A percentile compares a stretch with the other conserved stretches of the same genome.
Conservation (phyloP, 1,140 invertebrate species). For the Streblospio benedicti region DNA sequence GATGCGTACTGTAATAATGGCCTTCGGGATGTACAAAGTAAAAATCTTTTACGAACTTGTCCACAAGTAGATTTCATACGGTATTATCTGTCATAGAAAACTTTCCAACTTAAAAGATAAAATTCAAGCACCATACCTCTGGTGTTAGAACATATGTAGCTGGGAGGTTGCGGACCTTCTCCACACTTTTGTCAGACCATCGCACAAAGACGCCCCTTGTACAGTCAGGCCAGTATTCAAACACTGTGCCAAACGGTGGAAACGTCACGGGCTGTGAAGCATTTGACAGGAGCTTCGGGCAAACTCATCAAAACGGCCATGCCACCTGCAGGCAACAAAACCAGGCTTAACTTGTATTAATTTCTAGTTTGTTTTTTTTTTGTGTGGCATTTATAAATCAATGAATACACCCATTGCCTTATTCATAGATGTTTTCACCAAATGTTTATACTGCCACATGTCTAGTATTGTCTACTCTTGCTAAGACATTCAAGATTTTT, state of each 20-base stretch:
- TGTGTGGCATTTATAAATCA: no score
- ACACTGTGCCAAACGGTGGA: constrained; percentile 33
- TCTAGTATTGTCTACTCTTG: no score
- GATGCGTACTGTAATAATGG: no score
- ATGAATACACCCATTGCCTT: no score
- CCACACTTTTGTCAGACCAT: constrained; percentile 34
- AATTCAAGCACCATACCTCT: constrained; percentile 28
- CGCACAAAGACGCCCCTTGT: constrained; percentile 27
- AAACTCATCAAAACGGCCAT: constrained; percentile 41
- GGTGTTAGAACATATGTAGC: constrained; percentile 33
- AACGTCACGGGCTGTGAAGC: constrained; percentile 33
- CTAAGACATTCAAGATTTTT: no score
- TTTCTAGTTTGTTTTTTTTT: no score
- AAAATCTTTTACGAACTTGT: not conserved
- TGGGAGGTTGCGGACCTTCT: constrained; percentile 26
- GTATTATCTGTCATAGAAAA: not conserved
- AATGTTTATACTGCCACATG: no score
- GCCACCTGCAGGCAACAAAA: not conserved
- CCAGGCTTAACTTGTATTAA: no score
- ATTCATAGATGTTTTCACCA: no score
- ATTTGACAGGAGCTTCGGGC: constrained; percentile 35
- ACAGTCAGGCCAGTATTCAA: constrained; percentile 39
- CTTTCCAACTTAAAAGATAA: not conserved
- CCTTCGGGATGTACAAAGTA: constrained; percentile 28
- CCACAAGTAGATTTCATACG: not conserved